A percentile compares a stretch with the other conserved stretches of the same genome.
Conservation (phyloP, 2,888 invertebrate genomes). For the Conops quadrifasciatus region DNA sequence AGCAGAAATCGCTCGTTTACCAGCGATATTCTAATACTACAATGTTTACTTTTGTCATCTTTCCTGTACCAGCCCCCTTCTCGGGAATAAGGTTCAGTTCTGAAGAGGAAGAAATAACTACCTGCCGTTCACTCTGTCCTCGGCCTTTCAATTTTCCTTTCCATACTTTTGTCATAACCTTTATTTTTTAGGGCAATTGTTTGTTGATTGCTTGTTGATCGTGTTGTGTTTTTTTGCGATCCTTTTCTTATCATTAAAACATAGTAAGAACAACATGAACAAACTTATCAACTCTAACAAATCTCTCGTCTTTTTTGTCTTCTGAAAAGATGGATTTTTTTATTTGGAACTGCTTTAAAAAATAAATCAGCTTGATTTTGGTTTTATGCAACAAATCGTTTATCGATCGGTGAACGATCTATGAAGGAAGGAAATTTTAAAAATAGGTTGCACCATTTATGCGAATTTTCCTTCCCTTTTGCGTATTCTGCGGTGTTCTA, state of each 20-base stretch:
- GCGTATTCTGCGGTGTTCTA: background rate
- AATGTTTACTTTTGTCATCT: background rate
- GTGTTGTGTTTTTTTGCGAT: too few relatives aligned
- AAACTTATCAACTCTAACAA: too few relatives aligned
- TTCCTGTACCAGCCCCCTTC: background rate
- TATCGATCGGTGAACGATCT: constrained; percentile 3
- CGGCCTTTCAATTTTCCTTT: background rate
- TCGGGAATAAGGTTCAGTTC: too few relatives aligned
- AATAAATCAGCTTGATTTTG: too few relatives aligned
- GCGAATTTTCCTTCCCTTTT: background rate
- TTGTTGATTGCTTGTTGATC: too few relatives aligned
- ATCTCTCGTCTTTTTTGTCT: too few relatives aligned
- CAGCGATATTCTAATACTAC: background rate
- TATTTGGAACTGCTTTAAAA: too few relatives aligned
- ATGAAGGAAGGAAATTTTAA: background rate
- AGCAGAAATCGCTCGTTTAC: background rate
- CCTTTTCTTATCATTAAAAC: too few relatives aligned
- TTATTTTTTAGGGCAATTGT: background rate
- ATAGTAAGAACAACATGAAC: too few relatives aligned
- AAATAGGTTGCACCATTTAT: too few relatives aligned
- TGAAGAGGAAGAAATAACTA: too few relatives aligned
- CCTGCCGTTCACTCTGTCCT: background rate
- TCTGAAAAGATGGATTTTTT: too few relatives aligned
- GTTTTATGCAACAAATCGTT: background rate
- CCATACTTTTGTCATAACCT: background rate